These are phyloP conservation scores for Henricia sp. DNA, from an alignment of 53 echinoderm and acorn worm species.

Conservation along the genomic window DNA sequence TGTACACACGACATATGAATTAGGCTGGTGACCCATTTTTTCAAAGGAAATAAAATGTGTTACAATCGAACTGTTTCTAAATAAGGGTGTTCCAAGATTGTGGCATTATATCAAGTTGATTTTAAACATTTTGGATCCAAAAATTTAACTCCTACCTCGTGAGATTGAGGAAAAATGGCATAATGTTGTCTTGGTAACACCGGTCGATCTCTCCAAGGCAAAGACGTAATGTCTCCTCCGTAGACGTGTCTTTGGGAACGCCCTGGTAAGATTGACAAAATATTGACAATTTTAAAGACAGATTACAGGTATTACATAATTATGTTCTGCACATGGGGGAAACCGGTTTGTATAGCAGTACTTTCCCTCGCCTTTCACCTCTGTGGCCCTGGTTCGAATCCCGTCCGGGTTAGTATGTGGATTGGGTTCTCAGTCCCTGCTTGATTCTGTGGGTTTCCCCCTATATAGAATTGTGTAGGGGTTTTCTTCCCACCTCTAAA, in stretches of 20 bases:
- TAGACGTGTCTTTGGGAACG: constrained; percentile 93
- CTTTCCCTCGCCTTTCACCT: too few species aligned
- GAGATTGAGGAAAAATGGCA: constrained; percentile 94
- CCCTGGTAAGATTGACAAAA: constrained; percentile 68
- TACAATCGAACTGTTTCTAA: not conserved
- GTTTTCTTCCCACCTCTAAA: too few species aligned
- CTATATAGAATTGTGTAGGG: too few species aligned
- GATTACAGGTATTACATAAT: too few species aligned
- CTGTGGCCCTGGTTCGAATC: too few species aligned
- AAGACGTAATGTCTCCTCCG: constrained; percentile 84
- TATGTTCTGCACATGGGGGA: too few species aligned
- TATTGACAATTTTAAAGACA: not conserved
- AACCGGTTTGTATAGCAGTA: too few species aligned
- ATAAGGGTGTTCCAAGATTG: not conserved
- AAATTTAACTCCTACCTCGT: constrained; percentile 72
- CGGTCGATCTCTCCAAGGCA: constrained; percentile 95
- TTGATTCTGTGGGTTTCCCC: too few species aligned
- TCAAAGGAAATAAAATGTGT: not conserved
- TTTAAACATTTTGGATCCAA: not conserved
- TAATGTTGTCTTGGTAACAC: constrained; percentile 91
- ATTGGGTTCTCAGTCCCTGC: too few species aligned
- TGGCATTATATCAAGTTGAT: not conserved
- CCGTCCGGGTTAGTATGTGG: too few species aligned
- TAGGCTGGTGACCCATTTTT: too few species aligned
- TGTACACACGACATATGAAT: too few species aligned